Conservation (phyloP, 2,113 vertebrate species). For the Acinonyx jubatus region DNA sequence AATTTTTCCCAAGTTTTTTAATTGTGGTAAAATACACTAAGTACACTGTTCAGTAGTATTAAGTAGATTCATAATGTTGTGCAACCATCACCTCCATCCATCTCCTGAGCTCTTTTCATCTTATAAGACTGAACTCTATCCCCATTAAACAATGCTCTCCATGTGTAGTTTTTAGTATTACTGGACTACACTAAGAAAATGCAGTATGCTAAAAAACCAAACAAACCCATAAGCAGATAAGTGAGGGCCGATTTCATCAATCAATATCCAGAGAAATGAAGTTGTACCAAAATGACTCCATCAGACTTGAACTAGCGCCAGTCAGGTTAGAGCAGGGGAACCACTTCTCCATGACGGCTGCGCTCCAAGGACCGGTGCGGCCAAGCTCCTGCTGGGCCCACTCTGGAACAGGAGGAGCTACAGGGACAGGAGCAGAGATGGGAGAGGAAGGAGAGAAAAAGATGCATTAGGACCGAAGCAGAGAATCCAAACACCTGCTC, state of each 20-base stretch:
- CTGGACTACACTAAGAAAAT: not conserved
- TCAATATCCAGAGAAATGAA: not conserved
- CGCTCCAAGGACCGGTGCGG: conserved; percentile 69
- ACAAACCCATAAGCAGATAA: not conserved
- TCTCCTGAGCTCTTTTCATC: not conserved
- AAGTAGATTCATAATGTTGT: not conserved
- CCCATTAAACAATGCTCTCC: not conserved
- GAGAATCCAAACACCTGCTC: not conserved
- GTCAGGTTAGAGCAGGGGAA: conserved; percentile 91
- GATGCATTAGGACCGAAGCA: not conserved
- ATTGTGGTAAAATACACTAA: not conserved
- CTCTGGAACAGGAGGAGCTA: conserved; percentile 84
- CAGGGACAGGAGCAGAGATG: not conserved
- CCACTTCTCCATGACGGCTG: conserved; percentile 89
- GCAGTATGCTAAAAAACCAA: not conserved
- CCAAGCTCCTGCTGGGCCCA: conserved; percentile 92
- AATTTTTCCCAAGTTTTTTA: not conserved
- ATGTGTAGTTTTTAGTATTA: not conserved
- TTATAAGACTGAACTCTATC: not conserved
- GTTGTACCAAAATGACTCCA: conserved; percentile 95
- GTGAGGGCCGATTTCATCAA: not conserved
- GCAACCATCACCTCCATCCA: not conserved
- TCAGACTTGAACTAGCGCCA: conserved; percentile 91
- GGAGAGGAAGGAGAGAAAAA: conserved; percentile 42
- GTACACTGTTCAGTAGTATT: not conserved